phyloP scores from a whole-genome alignment of 2,113 vertebrate genomes.

The Motacilla tschutschensis region DNA sequence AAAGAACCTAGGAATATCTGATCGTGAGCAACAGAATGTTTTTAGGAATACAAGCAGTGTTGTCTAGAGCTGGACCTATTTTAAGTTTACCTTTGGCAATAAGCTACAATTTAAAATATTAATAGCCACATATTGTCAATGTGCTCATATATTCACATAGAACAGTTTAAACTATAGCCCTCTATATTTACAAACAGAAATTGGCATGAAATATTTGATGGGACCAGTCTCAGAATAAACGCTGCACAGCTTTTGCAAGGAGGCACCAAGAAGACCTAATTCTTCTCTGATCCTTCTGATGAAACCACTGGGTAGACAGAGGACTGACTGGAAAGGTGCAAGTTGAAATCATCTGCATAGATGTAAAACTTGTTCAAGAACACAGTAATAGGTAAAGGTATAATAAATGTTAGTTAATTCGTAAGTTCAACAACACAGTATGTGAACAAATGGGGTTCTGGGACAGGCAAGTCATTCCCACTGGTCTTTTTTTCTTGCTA shows the following conservation, averaged over 20 bases:
- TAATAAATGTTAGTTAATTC: neutral
- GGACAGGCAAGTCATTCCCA: neutral
- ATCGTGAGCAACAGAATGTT: neutral
- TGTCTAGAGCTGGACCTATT: neutral
- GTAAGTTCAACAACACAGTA: neutral
- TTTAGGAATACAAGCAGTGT: neutral
- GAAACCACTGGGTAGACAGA: neutral
- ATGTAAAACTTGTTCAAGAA: neutral
- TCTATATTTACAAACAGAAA: neutral
- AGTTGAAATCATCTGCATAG: neutral
- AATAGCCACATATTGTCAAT: neutral
- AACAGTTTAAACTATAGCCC: neutral
- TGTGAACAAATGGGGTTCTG: neutral
- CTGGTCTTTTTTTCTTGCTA: neutral
- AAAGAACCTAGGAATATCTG: neutral
- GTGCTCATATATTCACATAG: neutral
- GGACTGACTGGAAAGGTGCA: neutral
- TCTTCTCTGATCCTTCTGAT: neutral
- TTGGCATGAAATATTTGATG: neutral
- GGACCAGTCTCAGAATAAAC: neutral
- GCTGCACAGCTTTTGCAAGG: neutral
- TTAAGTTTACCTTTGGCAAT: neutral
- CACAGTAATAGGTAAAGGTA: neutral
- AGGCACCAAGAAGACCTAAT: neutral
- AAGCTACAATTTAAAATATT: neutral